A percentile compares a stretch with the other conserved stretches of the same genome.
Evolutionary conservation across 2,113 vertebrate genomes (phyloP).

Genomic region (Lanius collurio): DNA sequence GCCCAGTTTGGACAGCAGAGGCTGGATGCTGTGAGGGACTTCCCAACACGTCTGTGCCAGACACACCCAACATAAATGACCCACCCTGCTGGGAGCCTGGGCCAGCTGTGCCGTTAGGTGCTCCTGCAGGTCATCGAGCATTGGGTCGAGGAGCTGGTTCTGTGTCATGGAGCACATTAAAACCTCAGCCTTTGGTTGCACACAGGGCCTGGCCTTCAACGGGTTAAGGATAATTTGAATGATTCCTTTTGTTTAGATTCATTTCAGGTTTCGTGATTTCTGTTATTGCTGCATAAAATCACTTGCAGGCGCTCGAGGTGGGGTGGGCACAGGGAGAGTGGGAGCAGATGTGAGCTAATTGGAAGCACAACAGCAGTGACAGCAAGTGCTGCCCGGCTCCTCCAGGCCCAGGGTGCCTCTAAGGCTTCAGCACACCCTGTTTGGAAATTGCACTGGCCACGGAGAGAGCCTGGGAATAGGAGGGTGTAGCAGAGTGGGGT

Average conservation of each 20-base stretch:
- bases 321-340: neutral
- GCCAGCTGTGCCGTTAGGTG: neutral
- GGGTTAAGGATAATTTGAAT: conserved; percentile 54
- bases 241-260: conserved; percentile 71
- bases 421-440: neutral
- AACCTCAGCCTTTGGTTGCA: neutral
- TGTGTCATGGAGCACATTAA: neutral
- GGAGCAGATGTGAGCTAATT: conserved; percentile 48
- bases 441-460: neutral
- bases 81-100: neutral
- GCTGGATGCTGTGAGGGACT: neutral
- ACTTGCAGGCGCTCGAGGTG: conserved; percentile 47
- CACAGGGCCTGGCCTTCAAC: neutral
- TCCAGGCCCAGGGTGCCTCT: neutral
- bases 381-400: neutral
- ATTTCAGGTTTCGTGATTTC: conserved; percentile 64
- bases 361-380: conserved; percentile 42
- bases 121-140: neutral
- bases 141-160: neutral
- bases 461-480: neutral
- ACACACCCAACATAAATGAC: neutral
- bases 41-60: neutral
- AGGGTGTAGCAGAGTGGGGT: neutral
- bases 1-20: neutral
- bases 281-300: conserved; percentile 63